phyloP scores from a whole-genome alignment of 2,113 vertebrate species.

The Gobio gobio region DNA sequence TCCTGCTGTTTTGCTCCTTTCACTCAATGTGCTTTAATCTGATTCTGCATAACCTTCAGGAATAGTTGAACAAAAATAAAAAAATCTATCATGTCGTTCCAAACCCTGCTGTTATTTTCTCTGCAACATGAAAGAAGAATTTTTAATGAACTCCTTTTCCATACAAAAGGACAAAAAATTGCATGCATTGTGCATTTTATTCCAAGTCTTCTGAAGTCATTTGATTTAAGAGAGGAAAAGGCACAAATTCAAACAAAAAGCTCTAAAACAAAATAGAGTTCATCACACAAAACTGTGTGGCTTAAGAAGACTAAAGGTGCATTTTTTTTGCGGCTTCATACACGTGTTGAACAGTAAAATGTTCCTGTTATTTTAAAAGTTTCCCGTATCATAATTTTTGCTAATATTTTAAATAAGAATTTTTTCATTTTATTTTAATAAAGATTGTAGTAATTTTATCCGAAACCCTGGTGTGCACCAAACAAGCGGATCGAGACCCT shows the following conservation, averaged over 20 bases:
- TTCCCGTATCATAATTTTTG: background rate
- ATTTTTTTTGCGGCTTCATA: background rate
- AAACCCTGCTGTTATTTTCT: background rate
- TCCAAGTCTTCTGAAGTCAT: background rate
- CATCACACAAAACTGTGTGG: background rate
- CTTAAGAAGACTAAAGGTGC: background rate
- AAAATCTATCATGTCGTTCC: background rate
- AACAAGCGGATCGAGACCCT: too few relatives aligned
- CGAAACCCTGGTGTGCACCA: too few relatives aligned
- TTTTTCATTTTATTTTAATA: background rate
- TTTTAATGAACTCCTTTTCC: background rate
- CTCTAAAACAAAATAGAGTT: background rate
- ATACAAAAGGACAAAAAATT: background rate
- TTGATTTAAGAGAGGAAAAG: background rate
- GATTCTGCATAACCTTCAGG: background rate
- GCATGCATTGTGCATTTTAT: background rate
- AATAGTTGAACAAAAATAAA: background rate
- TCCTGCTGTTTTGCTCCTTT: background rate
- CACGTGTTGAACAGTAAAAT: background rate
- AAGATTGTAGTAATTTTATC: background rate
- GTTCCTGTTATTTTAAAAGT: background rate
- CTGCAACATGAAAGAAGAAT: background rate
- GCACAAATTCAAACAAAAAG: background rate
- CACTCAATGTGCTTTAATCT: slow-evolving; percentile 12
- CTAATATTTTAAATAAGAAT: background rate